Evolutionary conservation across 2,888 invertebrate genomes (phyloP).

Genomic region (Drosophila pseudotakahashii): DNA sequence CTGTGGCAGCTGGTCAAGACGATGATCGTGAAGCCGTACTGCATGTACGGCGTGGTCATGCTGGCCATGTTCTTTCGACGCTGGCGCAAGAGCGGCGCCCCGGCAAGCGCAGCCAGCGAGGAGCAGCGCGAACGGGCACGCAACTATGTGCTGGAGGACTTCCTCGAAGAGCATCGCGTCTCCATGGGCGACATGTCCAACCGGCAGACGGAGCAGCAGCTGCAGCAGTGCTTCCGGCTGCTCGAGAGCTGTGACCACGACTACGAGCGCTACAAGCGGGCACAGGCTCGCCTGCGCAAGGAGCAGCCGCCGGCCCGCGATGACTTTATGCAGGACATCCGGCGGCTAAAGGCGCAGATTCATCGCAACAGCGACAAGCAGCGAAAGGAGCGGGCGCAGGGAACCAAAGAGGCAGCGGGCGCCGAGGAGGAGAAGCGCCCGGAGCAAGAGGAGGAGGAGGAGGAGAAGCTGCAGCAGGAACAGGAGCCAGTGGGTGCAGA

Average conservation of each 20-base stretch:
- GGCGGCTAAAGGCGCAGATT: constrained; percentile 82
- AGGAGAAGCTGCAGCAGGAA: background rate
- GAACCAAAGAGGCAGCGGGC: constrained; percentile 26
- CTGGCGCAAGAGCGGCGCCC: constrained; percentile 76
- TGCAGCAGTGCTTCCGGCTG: constrained; percentile 79
- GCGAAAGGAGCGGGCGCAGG: constrained; percentile 66
- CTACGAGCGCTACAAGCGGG: constrained; percentile 82
- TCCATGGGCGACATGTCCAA: constrained; percentile 82
- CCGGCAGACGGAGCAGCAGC: constrained; percentile 80
- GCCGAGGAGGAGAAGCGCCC: background rate
- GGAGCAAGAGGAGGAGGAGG: background rate
- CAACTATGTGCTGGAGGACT: constrained; percentile 86
- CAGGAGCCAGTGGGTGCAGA: background rate
- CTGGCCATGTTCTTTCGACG: constrained; percentile 83
- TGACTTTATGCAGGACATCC: constrained; percentile 82
- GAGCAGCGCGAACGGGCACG: constrained; percentile 84
- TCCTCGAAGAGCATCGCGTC: constrained; percentile 84
- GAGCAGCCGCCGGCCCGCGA: constrained; percentile 74
- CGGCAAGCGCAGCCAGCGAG: constrained; percentile 59
- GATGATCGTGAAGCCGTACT: constrained; percentile 82
- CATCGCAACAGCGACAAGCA: constrained; percentile 75
- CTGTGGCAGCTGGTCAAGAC: constrained; percentile 82
- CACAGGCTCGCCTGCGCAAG: constrained; percentile 75
- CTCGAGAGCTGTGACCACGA: constrained; percentile 82
- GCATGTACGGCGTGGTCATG: constrained; percentile 83